Evolutionary conservation across 2,888 invertebrate genomes (phyloP), one percentile per base, ranked within the genome.

Genomic region (Zaprionus bogoriensis): DNA sequence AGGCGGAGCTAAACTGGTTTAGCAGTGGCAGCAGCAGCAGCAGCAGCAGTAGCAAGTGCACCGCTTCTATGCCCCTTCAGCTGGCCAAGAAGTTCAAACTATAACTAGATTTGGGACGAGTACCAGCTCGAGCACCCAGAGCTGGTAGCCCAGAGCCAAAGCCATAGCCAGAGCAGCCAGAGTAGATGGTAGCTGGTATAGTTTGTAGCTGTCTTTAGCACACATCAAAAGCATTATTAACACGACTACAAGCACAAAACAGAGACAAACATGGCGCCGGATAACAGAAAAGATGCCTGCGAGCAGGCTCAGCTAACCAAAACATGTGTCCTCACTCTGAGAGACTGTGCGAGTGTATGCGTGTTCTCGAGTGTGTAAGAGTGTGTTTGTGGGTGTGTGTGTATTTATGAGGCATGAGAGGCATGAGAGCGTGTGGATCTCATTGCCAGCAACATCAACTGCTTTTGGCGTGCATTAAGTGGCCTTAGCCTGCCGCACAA

Each of bases 391-490:
- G 38, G 52, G 47, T 47, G 59, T 50, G 39, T 64, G 54, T 42
- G 52, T 77, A 80, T 83, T 78, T 77, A 77, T 84, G 75, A 68
- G 64, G 51, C 62, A 44, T 54, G 30, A n/a, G n/a, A n/a, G n/a
- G n/a, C n/a, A n/a, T n/a, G n/a, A n/a, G n/a, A n/a, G n/a, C n/a
- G n/a, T n/a, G n/a, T n/a, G n/a, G n/a, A n/a, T n/a, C n/a, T n/a
- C n/a, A 59, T 52, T 60, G 55, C 73, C 55, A 65, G 60, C 39
- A 39, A 60, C 59, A 68, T 73, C 67, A 86, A 81, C 78, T 81
- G 84, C 75, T 86, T 81, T 87, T 83, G 87, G 69, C 71, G 62
- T 82, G 87, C 77, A 87, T 88, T 88, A 87, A 88, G 85, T 86
- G 88, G 87, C 85, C 76, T 88, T 85, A 85, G 77, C 74, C 66